These are phyloP conservation scores for Epinephelus cyanopodus DNA, from an alignment of 2,113 vertebrate genomes.

Conservation along the genomic window DNA sequence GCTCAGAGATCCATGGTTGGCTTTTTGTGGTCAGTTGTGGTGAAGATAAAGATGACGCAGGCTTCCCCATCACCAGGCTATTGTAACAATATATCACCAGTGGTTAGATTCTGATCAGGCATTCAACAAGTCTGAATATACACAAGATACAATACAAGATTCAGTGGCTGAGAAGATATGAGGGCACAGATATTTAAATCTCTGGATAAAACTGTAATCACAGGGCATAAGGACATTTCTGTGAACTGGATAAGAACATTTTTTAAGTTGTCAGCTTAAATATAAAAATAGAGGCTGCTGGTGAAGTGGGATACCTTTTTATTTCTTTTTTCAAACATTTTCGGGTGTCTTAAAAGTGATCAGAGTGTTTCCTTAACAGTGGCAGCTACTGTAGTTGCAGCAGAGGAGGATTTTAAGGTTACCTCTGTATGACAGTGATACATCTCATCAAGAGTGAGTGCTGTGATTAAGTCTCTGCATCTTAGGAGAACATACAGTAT, in stretches of 20 bases:
- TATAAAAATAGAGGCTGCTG: not conserved
- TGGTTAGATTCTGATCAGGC: not conserved
- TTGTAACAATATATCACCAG: not conserved
- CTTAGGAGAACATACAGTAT: not conserved
- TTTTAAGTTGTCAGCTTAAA: not conserved
- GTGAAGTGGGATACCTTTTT: not conserved
- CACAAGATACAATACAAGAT: no score
- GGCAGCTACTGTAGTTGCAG: not conserved
- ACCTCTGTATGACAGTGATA: not conserved
- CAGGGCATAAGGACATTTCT: not conserved
- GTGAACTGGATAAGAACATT: not conserved
- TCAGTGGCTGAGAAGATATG: not conserved
- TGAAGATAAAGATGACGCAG: not conserved
- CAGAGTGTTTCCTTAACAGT: not conserved
- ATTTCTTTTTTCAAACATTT: not conserved
- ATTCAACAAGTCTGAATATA: not conserved
- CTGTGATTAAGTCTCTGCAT: not conserved
- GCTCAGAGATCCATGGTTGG: conserved; percentile 12
- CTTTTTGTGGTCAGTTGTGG: conserved; percentile 19
- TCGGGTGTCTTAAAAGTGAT: not conserved
- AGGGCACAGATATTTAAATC: not conserved
- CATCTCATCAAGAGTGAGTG: not conserved
- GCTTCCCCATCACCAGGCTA: not conserved
- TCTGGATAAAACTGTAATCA: not conserved
- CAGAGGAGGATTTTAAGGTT: not conserved